A percentile compares a stretch with the other conserved stretches of the same genome.
Evolutionary conservation across 2,797 vertebrate species (phyloP).

Genomic region (Liparis tanakae): DNA sequence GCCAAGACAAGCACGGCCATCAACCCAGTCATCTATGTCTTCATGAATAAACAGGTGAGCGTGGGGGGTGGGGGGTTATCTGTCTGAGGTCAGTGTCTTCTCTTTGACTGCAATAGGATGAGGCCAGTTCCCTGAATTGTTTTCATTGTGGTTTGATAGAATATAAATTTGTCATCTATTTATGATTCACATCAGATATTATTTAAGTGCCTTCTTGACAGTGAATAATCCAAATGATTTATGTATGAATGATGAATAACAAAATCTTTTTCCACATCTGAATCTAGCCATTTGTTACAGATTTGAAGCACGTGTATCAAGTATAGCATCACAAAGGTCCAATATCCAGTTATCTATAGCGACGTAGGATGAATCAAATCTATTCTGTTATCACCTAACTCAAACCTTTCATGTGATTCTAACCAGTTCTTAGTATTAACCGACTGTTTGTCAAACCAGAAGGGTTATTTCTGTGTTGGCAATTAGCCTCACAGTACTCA

Average conservation of each 20-base stretch:
- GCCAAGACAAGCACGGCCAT: conserved; percentile 88
- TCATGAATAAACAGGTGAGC: conserved; percentile 90
- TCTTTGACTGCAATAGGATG: neutral
- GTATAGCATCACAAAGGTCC: neutral
- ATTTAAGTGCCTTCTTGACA: conserved; percentile 9
- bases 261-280: conserved; percentile 9
- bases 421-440: conserved; percentile 1
- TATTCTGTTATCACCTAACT: neutral
- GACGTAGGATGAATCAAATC: conserved; percentile 5
- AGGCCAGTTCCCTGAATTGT: neutral
- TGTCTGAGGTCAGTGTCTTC: conserved; percentile 18
- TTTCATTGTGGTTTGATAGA: conserved; percentile 28
- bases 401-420: conserved; percentile 14
- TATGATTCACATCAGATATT: conserved; percentile 9
- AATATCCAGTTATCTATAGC: neutral
- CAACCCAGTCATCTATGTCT: conserved; percentile 88
- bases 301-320: neutral
- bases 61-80: neutral
- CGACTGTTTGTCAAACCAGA: conserved; percentile 6
- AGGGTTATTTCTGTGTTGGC: conserved; percentile 10
- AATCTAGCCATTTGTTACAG: neutral
- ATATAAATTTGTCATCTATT: conserved; percentile 29
- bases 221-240: conserved; percentile 26
- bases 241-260: conserved; percentile 5
- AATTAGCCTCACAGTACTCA: conserved; percentile 30